Evolutionary conservation across 2,797 vertebrate genomes (phyloP).

Genomic region (Microtus agrestis): DNA sequence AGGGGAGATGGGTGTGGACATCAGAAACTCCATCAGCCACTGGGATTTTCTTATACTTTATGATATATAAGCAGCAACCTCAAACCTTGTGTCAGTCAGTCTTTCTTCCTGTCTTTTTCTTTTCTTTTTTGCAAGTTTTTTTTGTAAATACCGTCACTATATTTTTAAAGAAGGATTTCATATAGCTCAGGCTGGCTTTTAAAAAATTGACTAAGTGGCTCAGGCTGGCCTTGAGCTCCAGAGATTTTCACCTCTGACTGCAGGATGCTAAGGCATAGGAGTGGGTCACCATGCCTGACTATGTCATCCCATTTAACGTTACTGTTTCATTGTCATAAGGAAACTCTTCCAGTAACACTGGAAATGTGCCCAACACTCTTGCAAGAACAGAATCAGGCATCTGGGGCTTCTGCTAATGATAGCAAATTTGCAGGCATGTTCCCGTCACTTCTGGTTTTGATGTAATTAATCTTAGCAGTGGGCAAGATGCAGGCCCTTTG

Average conservation of each 20-base stretch:
- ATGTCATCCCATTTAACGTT: conserved; percentile 21
- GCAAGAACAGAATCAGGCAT: conserved; percentile 37
- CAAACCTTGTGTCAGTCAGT: not conserved
- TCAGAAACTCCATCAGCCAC: not conserved
- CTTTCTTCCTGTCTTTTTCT: not conserved
- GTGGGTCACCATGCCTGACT: too few relatives aligned
- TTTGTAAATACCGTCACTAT: conserved; percentile 1
- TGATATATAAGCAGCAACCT: not conserved
- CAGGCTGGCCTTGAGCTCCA: not conserved
- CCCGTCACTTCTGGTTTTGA: not conserved
- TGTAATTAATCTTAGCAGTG: not conserved
- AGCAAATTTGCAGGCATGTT: not conserved
- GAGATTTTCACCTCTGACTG: not conserved
- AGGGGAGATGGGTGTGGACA: not conserved
- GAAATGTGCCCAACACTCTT: not conserved
- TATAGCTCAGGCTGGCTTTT: not conserved
- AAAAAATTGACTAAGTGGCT: not conserved
- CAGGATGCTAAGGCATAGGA: not conserved
- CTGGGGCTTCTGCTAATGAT: not conserved
- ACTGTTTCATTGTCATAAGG: conserved; percentile 21
- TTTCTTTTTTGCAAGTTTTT: not conserved
- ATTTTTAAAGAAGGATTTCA: not conserved
- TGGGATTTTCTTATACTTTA: conserved; percentile 5
- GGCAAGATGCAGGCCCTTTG: not conserved
- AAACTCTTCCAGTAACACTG: conserved; percentile 13